Base-by-base conservation (phyloP, 2,888 invertebrate species). In the Drosophila paranaensis region DNA sequence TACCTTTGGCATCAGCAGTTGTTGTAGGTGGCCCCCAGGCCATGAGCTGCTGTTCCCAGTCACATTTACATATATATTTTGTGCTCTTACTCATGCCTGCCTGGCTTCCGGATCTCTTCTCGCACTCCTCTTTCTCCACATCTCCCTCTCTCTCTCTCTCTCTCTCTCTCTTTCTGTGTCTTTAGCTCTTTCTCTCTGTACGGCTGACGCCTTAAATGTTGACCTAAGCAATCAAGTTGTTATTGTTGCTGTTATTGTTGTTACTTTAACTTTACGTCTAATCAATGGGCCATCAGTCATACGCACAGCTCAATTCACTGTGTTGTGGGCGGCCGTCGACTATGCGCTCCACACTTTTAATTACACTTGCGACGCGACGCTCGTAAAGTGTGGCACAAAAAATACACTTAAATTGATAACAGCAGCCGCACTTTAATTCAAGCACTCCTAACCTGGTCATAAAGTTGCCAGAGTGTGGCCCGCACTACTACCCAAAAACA, bases 1-100 rank as follows among this genome's bases (percentile, higher is more conserved):
- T 81, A 63, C 63, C 68, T 61, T 81, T 81, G 79, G 67, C 70
- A 53, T 62, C 42, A 48, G 35, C 58, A 55, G 46, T 58, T 66
- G 64, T 62, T 67, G 63, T 78, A 81, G 81, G 77, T 81, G 81
- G 78, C 78, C 77, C 77, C 60, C 60, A 61, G 65, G 77, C 48
- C 73, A 68, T 53, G 48, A 64, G 64, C 53, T 64, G 77, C 72
- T 70, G 70, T 71, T 70, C 68, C 67, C 78, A 83, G 68, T 58
- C 27, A 72, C 46, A 50, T 50, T 50, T 50, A 50, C 50, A 50
- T 33, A 46, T 27, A 63, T 61, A 43, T 76, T 71, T 79, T 60
- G 58, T 43, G 56, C 53, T 50, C 73, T 66, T 69, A 83, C 64
- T 69, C 35, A 37, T 57, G 66, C 51, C 66, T 57, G 66, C 51